These are phyloP conservation scores for Rhynchopsitta pachyrhyncha DNA, from an alignment of 2,113 vertebrate genomes.

Conservation along the genomic window DNA sequence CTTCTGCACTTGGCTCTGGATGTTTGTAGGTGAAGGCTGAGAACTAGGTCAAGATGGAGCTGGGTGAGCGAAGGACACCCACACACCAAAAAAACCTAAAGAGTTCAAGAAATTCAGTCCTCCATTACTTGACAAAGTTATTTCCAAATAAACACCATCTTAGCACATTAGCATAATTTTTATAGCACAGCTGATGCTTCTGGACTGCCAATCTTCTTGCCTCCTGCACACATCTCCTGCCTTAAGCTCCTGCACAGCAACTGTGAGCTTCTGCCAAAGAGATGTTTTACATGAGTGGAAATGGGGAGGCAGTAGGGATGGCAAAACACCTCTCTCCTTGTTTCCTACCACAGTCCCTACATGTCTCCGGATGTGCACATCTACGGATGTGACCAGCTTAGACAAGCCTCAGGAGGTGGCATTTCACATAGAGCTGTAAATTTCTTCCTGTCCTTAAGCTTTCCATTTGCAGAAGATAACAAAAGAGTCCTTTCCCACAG, in stretches of 20 bases:
- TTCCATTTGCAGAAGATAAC: accelerated
- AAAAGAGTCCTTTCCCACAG: not conserved
- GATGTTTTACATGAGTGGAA: not conserved
- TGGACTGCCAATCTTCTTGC: not conserved
- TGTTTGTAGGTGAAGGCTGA: not conserved
- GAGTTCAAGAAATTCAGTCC: not conserved
- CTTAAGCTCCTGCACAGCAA: not conserved
- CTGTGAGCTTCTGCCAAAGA: not conserved
- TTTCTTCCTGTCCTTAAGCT: not conserved
- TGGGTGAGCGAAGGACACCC: not conserved
- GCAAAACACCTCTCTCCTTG: not conserved
- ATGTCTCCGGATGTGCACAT: accelerated
- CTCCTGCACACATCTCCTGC: not conserved
- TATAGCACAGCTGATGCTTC: conserved; percentile 21
- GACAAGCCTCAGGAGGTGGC: not conserved
- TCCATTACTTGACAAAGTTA: not conserved
- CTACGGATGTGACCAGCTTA: not conserved
- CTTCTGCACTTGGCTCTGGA: not conserved
- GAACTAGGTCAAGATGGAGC: not conserved
- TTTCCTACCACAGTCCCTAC: accelerated
- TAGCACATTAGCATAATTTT: not conserved
- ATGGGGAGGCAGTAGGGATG: not conserved
- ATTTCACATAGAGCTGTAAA: not conserved
- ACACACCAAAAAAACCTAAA: accelerated
- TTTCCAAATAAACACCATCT: not conserved